Conservation (phyloP, 2,888 invertebrate species). For the Octodonta nipae region DNA sequence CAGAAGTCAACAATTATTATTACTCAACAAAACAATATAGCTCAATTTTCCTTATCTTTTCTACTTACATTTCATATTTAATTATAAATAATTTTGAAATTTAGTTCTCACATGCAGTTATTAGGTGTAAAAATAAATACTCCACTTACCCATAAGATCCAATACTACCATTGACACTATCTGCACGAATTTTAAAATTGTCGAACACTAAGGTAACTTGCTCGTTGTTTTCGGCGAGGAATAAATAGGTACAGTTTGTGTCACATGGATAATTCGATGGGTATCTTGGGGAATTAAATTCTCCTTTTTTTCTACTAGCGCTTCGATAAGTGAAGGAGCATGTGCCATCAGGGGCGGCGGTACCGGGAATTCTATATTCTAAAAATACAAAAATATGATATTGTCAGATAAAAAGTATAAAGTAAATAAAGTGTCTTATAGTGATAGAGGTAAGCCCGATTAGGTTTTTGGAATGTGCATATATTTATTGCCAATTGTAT, state of each 20-base stretch:
- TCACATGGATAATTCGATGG: constrained; percentile 93
- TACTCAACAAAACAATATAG: too few species aligned
- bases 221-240: constrained; percentile 73
- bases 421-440: too few species aligned
- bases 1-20: too few species aligned
- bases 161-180: constrained; percentile 61
- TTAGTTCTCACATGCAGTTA: too few species aligned
- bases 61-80: too few species aligned
- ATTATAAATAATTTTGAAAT: too few species aligned
- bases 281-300: constrained; percentile 91
- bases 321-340: constrained; percentile 87
- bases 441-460: too few species aligned
- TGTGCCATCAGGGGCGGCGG: constrained; percentile 79
- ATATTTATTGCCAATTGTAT: too few species aligned
- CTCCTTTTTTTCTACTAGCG: constrained; percentile 72
- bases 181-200: constrained; percentile 79
- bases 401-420: too few species aligned
- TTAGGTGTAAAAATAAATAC: too few species aligned
- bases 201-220: constrained; percentile 84
- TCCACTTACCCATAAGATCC: constrained; percentile 56
- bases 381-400: constrained; percentile 24
- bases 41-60: too few species aligned
- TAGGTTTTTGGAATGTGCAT: too few species aligned
- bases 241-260: constrained; percentile 86
- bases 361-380: constrained; percentile 90